Percentiles rank a stretch among this genome's conserved stretches.
Evolutionary conservation across 2,113 vertebrate species (phyloP).

Genomic region (Butorides virescens): DNA sequence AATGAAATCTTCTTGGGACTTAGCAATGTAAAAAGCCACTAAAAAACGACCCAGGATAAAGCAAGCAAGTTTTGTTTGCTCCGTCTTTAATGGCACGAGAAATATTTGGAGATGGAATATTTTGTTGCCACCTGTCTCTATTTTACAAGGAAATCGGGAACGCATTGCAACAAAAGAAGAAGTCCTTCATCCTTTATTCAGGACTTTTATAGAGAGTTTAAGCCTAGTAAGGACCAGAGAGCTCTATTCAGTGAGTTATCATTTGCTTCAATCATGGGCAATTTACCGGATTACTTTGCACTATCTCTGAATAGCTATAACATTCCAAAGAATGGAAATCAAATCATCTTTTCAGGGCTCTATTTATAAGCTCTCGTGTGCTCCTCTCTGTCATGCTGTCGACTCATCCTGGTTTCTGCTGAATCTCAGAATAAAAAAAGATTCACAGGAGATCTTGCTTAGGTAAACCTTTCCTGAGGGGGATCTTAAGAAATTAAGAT

Average conservation of each 20-base stretch:
- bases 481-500: not conserved
- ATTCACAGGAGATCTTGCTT: not conserved
- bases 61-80: not conserved
- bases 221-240: not conserved
- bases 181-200: not conserved
- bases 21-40: not conserved
- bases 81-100: not conserved
- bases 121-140: not conserved
- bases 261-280: conserved; percentile 41
- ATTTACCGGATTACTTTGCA: conserved; percentile 42
- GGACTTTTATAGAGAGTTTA: not conserved
- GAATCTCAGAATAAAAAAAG: not conserved
- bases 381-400: not conserved
- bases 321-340: conserved; percentile 45
- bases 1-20: not conserved
- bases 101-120: conserved; percentile 1
- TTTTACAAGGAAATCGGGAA: not conserved
- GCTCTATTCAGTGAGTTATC: not conserved
- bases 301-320: conserved; percentile 21
- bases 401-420: conserved; percentile 1
- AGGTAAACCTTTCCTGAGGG: not conserved
- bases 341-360: conserved; percentile 39
- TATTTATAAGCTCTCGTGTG: conserved; percentile 21
- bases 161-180: not conserved
- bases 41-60: not conserved